Evolutionary conservation across 2,113 vertebrate species (phyloP).

Genomic region (Vulpes lagopus): DNA sequence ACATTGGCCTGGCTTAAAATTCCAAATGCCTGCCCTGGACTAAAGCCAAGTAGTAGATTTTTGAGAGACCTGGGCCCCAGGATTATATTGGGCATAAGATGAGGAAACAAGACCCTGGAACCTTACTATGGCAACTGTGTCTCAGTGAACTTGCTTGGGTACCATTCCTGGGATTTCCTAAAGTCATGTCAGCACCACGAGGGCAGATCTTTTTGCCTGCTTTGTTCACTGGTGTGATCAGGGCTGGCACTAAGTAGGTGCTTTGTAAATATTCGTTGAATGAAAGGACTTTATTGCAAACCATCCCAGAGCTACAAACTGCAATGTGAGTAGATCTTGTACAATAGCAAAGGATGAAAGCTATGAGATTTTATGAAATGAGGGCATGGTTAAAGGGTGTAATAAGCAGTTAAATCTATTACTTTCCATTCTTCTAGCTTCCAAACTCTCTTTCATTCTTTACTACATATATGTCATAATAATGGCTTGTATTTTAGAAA

Average conservation of each 20-base stretch:
- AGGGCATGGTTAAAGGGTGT: background rate
- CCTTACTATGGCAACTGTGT: background rate
- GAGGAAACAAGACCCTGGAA: constrained; percentile 35
- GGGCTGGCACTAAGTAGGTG: background rate
- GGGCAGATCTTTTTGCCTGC: background rate
- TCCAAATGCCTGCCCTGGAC: constrained; percentile 81
- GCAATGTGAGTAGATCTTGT: background rate
- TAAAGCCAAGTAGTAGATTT: constrained; percentile 71
- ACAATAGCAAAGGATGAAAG: background rate
- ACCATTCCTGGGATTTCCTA: background rate
- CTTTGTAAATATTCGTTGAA: constrained; percentile 6
- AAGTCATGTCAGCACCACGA: background rate
- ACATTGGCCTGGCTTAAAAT: constrained; percentile 80
- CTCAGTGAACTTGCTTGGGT: background rate
- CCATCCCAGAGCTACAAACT: background rate
- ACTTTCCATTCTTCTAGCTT: background rate
- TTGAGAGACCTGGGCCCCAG: constrained; percentile 49
- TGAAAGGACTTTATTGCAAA: background rate
- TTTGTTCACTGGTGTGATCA: background rate
- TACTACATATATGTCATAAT: background rate
- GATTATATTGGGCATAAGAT: constrained; percentile 50
- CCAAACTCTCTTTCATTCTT: background rate
- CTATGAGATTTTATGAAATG: background rate
- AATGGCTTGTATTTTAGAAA: constrained; percentile 37
- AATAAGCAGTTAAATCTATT: background rate